These are phyloP conservation scores for Hydrophis major DNA, from an alignment of 2,797 vertebrate species.

Conservation along the genomic window DNA sequence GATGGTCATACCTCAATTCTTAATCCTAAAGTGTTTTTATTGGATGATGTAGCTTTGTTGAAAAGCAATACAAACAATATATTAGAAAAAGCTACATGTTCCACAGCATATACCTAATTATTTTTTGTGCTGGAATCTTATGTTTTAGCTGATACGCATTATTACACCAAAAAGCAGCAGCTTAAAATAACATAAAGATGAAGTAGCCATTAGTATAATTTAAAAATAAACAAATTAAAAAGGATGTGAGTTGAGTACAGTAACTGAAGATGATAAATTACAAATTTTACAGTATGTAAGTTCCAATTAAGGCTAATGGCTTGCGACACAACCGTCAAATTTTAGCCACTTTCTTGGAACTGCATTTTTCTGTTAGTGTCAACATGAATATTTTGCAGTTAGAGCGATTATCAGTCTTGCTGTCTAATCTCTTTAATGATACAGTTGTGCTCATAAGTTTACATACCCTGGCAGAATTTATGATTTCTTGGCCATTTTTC, in stretches of 20 bases:
- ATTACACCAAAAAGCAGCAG: background rate
- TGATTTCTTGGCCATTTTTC: no score
- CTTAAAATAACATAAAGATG: background rate
- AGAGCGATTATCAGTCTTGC: background rate
- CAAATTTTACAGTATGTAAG: background rate
- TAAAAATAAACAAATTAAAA: background rate
- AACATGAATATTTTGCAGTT: background rate
- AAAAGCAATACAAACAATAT: background rate
- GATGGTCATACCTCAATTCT: background rate
- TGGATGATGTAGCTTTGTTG: background rate
- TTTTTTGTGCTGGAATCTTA: background rate
- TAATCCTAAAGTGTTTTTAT: background rate
- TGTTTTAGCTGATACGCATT: background rate
- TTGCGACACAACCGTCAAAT: background rate
- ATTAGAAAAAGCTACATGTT: background rate
- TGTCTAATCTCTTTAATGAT: background rate
- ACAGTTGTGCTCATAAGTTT: no score
- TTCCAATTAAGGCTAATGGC: background rate
- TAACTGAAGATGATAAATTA: conserved; percentile 1
- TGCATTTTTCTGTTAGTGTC: background rate
- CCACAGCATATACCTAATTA: background rate
- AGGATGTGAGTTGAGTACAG: background rate
- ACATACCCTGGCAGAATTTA: no score
- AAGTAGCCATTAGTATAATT: background rate
- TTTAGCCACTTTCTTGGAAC: background rate